Base-by-base conservation (phyloP, 2,797 vertebrate species). In the Aeoliscus strigatus region DNA sequence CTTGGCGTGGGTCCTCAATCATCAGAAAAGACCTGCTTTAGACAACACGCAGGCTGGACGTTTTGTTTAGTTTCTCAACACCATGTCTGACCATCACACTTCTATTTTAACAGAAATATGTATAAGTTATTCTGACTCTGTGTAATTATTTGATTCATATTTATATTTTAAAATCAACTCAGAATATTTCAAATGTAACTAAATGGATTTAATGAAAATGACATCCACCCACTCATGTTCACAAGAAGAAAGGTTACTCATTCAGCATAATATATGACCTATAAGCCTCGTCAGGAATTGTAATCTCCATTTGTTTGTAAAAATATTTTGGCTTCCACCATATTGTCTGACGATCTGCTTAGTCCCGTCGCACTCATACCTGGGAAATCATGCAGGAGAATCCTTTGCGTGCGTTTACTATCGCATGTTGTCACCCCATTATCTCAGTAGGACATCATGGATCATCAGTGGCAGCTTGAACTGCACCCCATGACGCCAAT, bases 381-480 rank as follows among this genome's bases (percentile, higher is more conserved):
- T 45, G 53, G 59, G 21, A 54, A 8, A 27, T 17, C 14, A 37
- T 49, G 41, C 36, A 39, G 32, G 17, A 21, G 43, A 11, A 51
- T 51, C 27, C 39, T 64, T 24, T 50, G 27, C 27, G 52, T 41
- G 44, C 44, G 16, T 31, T 59, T 37, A 47, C 41, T 40, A 29
- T 42, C 41, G 27, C 13, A 16, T 58, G 53, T 18, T 61, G 43
- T 49, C 52, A 36, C 64, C 14, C 37, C 27, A 43, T 25, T 42
- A 41, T 25, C 31, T 40, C 24, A 50, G 51, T 16, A 41, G 68
- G 60, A 55, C 51, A 52, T 65, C 9, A 41, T 40, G 40, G 66
- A 45, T 63, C 58, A 72, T 44, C 63, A 53, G 35, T 46, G 56
- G 45, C 45, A 73, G 57, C 39, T 67, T 71, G 39, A 63, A 53